Conservation (phyloP, 2,113 vertebrate genomes). For the Phycodurus eques region DNA sequence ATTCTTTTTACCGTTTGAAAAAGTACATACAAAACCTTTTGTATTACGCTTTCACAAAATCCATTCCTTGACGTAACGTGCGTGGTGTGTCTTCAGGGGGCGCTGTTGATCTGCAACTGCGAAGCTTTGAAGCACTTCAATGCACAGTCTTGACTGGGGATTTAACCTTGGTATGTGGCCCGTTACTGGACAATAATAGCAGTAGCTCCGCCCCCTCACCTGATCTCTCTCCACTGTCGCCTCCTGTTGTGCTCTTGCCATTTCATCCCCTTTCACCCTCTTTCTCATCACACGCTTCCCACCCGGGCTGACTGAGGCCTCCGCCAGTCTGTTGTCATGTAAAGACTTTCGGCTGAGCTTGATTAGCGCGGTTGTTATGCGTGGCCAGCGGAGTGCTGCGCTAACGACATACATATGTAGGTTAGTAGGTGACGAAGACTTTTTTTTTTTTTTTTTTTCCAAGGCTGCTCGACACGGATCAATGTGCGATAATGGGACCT, state of each 20-base stretch:
- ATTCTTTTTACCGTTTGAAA: no score
- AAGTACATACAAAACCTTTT: no score
- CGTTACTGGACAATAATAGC: constrained; percentile 26
- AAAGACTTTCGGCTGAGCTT: constrained; percentile 20
- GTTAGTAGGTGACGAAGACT: constrained; percentile 21
- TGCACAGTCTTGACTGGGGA: constrained; percentile 31
- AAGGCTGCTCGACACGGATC: constrained; percentile 17
- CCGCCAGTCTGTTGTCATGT: constrained; percentile 24
- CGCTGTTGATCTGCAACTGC: constrained; percentile 45
- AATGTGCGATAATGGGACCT: constrained; percentile 10
- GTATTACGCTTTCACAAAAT: background rate
- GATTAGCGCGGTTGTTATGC: constrained; percentile 50
- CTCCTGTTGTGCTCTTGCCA: constrained; percentile 9
- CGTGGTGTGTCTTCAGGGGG: constrained; percentile 34
- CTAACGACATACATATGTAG: constrained; percentile 22
- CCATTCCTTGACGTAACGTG: background rate
- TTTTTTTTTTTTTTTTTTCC: background rate
- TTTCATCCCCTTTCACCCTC: constrained; percentile 21
- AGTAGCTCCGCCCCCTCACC: constrained; percentile 61
- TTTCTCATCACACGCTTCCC: constrained; percentile 46
- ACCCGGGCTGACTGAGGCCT: constrained; percentile 27
- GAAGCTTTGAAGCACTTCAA: background rate
- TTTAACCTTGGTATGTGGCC: constrained; percentile 47
- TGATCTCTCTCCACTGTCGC: constrained; percentile 45
- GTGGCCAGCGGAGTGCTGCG: constrained; percentile 43